Percentiles rank a stretch among this genome's conserved stretches.
phyloP scores from a whole-genome alignment of 2,113 vertebrate genomes.

The Callospermophilus lateralis region DNA sequence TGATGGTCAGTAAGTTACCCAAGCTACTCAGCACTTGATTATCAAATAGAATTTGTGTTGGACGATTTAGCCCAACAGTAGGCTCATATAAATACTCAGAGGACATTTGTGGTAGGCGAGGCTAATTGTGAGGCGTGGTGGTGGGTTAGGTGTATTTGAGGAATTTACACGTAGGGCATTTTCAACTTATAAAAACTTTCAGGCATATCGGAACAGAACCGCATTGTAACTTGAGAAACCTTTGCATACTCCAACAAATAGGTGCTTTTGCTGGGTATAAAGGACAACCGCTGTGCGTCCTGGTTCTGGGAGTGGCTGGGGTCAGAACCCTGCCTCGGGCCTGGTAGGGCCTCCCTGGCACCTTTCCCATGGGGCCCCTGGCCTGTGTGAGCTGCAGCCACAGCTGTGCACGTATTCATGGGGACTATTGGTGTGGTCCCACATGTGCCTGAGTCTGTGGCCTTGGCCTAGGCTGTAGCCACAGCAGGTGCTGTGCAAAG shows the following conservation, averaged over 20 bases:
- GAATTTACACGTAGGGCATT: not conserved
- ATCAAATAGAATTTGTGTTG: not conserved
- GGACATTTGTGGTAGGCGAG: not conserved
- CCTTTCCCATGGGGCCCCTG: not conserved
- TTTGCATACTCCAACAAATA: too few species aligned
- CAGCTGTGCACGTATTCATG: rapidly evolving
- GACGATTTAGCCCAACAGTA: not conserved
- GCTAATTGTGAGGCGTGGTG: too few species aligned
- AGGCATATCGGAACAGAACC: not conserved
- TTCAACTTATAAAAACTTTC: not conserved
- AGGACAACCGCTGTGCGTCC: rapidly evolving
- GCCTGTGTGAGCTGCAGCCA: not conserved
- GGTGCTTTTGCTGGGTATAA: not conserved
- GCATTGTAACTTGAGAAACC: not conserved
- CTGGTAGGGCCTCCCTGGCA: not conserved
- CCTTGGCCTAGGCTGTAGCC: not conserved
- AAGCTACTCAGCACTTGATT: not conserved
- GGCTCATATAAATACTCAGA: too few species aligned
- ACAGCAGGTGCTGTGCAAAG: too few species aligned
- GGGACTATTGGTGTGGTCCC: rapidly evolving
- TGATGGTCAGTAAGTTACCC: not conserved
- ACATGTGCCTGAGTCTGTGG: rapidly evolving
- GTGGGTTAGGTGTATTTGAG: not conserved
- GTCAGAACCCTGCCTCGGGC: rapidly evolving
- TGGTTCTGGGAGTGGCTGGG: rapidly evolving